Conservation (phyloP, 2,888 invertebrate genomes). For the Atrina japonica region DNA sequence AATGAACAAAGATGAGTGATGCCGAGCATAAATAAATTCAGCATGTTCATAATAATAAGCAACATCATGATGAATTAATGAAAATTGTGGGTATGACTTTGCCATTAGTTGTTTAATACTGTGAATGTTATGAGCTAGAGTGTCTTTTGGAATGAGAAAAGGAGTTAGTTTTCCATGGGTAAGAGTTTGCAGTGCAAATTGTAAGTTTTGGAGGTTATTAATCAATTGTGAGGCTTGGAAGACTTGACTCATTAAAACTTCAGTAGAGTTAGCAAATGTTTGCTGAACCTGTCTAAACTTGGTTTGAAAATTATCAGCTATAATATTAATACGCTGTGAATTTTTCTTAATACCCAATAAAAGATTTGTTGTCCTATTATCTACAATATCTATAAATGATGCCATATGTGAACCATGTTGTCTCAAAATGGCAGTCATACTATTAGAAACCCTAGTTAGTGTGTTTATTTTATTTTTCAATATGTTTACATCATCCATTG, state of each 20-base stretch:
- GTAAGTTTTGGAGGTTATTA: constrained; percentile 29
- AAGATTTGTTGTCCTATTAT: constrained; percentile 38
- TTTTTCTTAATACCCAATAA: constrained; percentile 36
- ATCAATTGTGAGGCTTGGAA: constrained; percentile 2
- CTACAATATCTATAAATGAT: constrained; percentile 31
- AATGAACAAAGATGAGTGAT: neutral
- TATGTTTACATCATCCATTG: constrained; percentile 24
- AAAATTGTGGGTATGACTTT: neutral
- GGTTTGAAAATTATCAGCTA: constrained; percentile 20
- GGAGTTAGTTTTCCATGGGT: constrained; percentile 11
- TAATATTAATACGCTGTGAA: constrained; percentile 22
- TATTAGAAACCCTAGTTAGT: constrained; percentile 17
- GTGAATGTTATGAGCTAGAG: neutral
- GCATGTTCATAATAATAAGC: constrained; percentile 12
- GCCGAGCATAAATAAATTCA: neutral
- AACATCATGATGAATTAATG: neutral
- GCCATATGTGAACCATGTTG: constrained; percentile 41
- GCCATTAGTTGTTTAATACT: neutral
- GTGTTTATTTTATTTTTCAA: constrained; percentile 32
- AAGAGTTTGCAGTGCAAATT: constrained; percentile 17
- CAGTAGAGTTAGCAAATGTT: constrained; percentile 17
- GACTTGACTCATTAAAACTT: constrained; percentile 15
- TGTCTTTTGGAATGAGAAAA: neutral
- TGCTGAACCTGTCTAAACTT: constrained; percentile 12
- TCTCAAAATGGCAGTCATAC: constrained; percentile 14